phyloP scores from a whole-genome alignment of 2,797 vertebrate genomes.

The Linurgus olivaceus region DNA sequence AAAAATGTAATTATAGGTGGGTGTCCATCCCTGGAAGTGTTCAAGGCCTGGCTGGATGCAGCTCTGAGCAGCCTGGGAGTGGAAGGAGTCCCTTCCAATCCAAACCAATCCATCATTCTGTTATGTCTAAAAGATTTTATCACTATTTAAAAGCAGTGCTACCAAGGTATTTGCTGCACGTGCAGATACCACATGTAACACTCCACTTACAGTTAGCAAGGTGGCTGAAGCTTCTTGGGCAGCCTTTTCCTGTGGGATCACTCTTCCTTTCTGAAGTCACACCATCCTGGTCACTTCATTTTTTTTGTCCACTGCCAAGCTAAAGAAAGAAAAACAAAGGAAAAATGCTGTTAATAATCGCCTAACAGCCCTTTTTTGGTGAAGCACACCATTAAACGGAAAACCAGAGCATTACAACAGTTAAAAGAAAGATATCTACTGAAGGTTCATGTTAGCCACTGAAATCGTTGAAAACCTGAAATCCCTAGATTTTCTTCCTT shows the following conservation, averaged over 20 bases:
- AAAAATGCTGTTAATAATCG: accelerated
- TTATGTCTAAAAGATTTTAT: accelerated
- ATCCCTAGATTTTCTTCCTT: accelerated
- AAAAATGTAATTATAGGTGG: accelerated
- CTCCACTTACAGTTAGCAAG: neutral
- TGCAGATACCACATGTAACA: accelerated
- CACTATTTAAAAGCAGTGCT: accelerated
- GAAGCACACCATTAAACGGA: accelerated
- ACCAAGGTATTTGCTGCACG: accelerated
- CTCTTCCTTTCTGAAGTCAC: accelerated
- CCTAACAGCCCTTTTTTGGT: accelerated
- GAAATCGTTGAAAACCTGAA: accelerated
- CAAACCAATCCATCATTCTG: accelerated
- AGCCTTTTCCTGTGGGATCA: accelerated
- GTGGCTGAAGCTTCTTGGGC: accelerated
- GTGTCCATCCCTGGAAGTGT: accelerated
- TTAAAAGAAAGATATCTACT: accelerated
- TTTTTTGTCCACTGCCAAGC: neutral
- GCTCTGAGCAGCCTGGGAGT: neutral
- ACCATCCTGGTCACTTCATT: neutral
- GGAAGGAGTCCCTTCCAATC: neutral
- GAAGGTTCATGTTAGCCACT: accelerated
- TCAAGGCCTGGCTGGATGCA: neutral
- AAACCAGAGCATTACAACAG: accelerated
- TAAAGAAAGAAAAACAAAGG: accelerated